A percentile compares a stretch with the other conserved stretches of the same genome.
Evolutionary conservation across 2,113 vertebrate genomes (phyloP).

Genomic region (Tauraco erythrolophus): DNA sequence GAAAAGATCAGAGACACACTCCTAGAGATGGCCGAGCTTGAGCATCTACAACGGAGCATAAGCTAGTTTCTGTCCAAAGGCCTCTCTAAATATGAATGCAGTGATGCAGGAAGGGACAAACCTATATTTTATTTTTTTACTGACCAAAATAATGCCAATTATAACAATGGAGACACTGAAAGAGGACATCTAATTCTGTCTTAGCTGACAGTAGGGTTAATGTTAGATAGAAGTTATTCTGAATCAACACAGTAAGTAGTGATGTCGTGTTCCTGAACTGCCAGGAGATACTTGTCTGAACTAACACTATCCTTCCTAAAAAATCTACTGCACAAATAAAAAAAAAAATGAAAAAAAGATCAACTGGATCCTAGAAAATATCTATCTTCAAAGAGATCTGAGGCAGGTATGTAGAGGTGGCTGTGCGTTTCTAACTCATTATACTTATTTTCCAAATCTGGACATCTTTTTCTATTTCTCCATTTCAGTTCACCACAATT

Average conservation of each 20-base stretch:
- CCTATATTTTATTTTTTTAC: neutral
- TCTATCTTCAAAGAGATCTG: neutral
- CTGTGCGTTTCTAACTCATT: neutral
- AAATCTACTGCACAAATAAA: neutral
- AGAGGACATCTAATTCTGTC: neutral
- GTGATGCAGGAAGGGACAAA: neutral
- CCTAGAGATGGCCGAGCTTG: neutral
- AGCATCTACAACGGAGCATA: neutral
- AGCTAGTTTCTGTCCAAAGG: neutral
- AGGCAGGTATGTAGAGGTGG: fast-evolving
- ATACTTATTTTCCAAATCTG: neutral
- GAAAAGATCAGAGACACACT: neutral
- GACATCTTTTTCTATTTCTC: neutral
- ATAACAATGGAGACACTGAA: neutral
- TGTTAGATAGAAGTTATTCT: neutral
- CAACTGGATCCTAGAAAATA: neutral
- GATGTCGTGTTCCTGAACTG: neutral
- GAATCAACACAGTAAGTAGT: neutral
- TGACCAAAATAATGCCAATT: neutral
- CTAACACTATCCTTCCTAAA: neutral
- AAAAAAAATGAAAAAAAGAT: neutral
- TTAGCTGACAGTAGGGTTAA: neutral
- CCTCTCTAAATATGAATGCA: neutral
- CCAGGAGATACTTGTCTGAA: neutral
- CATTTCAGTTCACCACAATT: neutral